Base-by-base conservation (phyloP, 2,113 vertebrate genomes). In the Ameiurus melas region DNA sequence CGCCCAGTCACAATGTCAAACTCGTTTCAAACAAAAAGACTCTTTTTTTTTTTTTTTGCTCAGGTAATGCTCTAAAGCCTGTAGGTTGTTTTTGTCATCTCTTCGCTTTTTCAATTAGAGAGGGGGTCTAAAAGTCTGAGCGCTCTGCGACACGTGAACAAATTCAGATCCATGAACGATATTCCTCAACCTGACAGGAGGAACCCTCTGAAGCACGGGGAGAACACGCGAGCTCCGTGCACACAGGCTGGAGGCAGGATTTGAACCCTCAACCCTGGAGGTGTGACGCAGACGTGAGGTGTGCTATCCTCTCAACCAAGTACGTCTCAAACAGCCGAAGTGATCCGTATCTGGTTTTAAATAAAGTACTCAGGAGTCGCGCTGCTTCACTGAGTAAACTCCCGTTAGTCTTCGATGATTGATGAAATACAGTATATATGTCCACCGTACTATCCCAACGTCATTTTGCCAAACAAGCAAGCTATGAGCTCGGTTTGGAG, bases 1-100 rank as follows among this genome's bases (percentile, higher is more conserved):
- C 78, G 3, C 53, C 8, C 78, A 81, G 78, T 81, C 78, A 80
- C 33, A 57, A 80, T 57, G 78, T 80, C 78, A 81, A 81, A 81
- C 78, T 81, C 78, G 4, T 81, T 81, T 81, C 78, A 81, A 36
- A 81, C n/a, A 17, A 58, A 81, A 81, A 36, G 58, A 53, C n/a
- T 79, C 17, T 53, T 53, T 53, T 53, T 13, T 53, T 12, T 43
- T 51, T 51, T 51, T 33, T 53, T 30, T 80, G n/a, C 27, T 80
- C 47, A 30, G 47, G 78, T n/a, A 30, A 6, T 33, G 16, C 53
- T 20, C 17, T 30, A 58, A 57, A 81, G 27, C n/a, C 51, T 19
- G 0, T 1, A 57, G 27, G 6, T 36, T 19, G 25, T 80, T 55
- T 75, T 27, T 27, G 27, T 14, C 43, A 27, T 77, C 73, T 8